These are phyloP conservation scores for Petromus typicus DNA, from an alignment of 2,113 vertebrate species.

Conservation along the genomic window DNA sequence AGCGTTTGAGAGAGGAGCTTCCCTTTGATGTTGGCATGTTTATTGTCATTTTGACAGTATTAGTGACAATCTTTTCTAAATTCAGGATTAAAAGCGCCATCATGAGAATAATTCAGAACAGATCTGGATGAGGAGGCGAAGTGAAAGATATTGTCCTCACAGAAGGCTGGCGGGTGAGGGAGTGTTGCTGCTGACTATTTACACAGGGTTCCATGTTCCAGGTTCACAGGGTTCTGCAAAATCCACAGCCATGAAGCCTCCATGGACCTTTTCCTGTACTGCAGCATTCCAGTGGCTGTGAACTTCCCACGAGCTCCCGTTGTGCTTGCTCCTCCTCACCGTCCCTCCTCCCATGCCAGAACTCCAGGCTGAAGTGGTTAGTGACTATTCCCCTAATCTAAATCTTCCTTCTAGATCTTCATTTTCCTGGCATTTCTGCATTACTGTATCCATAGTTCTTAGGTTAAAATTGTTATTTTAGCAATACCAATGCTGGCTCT, in stretches of 20 bases:
- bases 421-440: background rate
- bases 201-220: background rate
- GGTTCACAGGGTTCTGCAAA: background rate
- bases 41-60: background rate
- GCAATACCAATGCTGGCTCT: background rate
- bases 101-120: background rate
- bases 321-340: background rate
- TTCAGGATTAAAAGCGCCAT: background rate
- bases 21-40: background rate
- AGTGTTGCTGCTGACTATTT: background rate
- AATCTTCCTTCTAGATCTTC: background rate
- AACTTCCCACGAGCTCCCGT: background rate
- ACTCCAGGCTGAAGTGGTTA: background rate
- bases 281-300: background rate
- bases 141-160: background rate
- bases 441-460: background rate
- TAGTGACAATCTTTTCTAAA: background rate
- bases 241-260: background rate
- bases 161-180: background rate
- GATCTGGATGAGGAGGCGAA: background rate
- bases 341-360: background rate
- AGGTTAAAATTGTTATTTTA: background rate
- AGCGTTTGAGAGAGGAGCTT: background rate
- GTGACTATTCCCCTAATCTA: background rate
- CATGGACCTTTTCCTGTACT: background rate